Percentiles rank a stretch among this genome's conserved stretches.
Evolutionary conservation across 2,797 vertebrate species (phyloP).

Genomic region (Channa striata): DNA sequence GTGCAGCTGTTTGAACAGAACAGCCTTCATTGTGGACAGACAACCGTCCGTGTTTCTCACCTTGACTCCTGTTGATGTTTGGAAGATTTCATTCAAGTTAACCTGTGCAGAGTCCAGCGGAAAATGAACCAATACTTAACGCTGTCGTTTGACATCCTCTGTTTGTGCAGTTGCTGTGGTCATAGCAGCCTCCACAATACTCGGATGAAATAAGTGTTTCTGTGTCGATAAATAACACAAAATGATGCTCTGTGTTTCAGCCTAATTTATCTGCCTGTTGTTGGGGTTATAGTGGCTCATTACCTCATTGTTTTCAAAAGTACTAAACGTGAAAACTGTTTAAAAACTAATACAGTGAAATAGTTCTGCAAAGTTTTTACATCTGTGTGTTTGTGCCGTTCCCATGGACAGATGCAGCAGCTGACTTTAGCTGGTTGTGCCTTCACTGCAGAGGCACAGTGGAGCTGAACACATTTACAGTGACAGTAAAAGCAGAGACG

Average conservation of each 20-base stretch:
- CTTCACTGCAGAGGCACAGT: not conserved
- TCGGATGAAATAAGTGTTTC: not conserved
- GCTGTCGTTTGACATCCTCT: not conserved
- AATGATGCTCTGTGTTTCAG: not conserved
- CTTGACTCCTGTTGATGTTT: constrained; percentile 1
- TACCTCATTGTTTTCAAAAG: not conserved
- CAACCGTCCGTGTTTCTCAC: constrained; percentile 31
- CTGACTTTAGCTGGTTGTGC: not conserved
- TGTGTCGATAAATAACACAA: not conserved
- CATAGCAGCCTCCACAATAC: not conserved
- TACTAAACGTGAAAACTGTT: too few relatives aligned
- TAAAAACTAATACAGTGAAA: not conserved
- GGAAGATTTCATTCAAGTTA: constrained; percentile 1
- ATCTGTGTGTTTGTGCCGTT: not conserved
- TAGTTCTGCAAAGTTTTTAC: not conserved
- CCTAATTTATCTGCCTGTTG: not conserved
- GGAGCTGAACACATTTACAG: not conserved
- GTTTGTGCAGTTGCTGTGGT: not conserved
- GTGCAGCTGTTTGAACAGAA: constrained; percentile 52
- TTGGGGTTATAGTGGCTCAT: not conserved
- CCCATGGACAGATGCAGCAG: too few relatives aligned
- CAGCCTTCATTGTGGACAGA: constrained; percentile 20
- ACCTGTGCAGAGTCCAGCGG: not conserved
- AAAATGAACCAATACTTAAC: not conserved
- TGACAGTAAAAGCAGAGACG: not conserved